Evolutionary conservation across 2,797 vertebrate species (phyloP).

Genomic region (Todus mexicanus): DNA sequence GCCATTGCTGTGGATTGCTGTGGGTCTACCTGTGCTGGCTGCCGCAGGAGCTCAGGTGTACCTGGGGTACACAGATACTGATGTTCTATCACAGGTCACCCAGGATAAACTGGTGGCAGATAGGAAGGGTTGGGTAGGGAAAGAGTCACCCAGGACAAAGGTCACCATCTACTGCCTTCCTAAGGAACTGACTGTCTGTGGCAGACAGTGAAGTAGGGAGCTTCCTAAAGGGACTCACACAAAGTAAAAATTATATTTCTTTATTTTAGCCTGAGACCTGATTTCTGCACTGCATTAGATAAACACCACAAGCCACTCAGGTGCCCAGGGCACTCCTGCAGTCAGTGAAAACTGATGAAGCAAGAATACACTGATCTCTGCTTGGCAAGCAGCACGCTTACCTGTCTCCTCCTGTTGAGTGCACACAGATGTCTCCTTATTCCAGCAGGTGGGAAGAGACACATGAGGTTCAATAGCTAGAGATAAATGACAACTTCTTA

Average conservation of each 20-base stretch:
- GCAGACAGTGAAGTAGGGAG: neutral
- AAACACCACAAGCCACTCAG: neutral
- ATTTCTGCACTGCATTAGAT: neutral
- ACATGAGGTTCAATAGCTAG: neutral
- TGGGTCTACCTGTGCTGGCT: fast-evolving
- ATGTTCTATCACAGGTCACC: neutral
- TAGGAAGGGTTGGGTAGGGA: neutral
- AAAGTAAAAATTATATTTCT: neutral
- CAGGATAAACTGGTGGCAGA: neutral
- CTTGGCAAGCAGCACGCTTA: neutral
- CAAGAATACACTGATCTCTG: neutral
- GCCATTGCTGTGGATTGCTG: neutral
- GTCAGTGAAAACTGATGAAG: neutral
- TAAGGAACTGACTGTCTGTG: neutral
- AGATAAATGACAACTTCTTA: neutral
- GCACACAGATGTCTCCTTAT: neutral
- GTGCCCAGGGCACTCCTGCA: neutral
- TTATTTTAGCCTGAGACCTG: neutral
- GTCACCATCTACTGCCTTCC: neutral
- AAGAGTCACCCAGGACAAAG: neutral
- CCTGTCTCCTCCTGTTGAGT: neutral
- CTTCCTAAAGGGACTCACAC: neutral
- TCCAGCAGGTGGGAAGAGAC: neutral
- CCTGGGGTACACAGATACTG: neutral
- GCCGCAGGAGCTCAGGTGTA: neutral